Base-by-base conservation (phyloP, 2,113 vertebrate genomes). In the Tragelaphus scriptus region DNA sequence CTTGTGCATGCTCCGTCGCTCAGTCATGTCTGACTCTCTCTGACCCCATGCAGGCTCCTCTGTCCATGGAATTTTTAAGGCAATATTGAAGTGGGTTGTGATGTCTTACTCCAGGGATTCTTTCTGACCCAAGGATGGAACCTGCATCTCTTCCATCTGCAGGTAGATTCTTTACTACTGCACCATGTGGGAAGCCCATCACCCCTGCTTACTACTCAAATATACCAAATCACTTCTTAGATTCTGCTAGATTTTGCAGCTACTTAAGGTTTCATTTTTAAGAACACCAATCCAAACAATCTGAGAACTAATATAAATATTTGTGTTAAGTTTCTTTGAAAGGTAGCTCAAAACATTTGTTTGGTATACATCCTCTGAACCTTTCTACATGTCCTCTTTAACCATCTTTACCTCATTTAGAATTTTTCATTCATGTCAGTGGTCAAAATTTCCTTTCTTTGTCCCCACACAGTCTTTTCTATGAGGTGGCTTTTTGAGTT, bases 261-360 rank as follows among this genome's bases (percentile, higher is more conserved):
- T 89, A 32, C 36, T 84, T 55, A 84, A 13, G 36, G 5, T 75
- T 79, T 85, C 13, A 0, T 40, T 88, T 92, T 87, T 23, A 55
- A 26, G 75, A 90, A 75, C 12, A 36, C 17, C 30, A 82, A 47
- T 79, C n/a, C 36, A 90, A 94, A 85, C 53, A 94, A 40, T 23
- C 2, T 55, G 17, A 49, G 77, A 81, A 75, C 63, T 17, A 88
- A 63, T 79, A 13, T 75, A 71, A 96, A 58, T 71, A 61, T 90
- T 94, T 90, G 80, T 58, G 21, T n/a, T 51, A 85, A 15, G 19
- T 49, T 68, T 90, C 53, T n/a, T 90, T 71, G 36, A 90, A 94
- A 92, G 36, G 30, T n/a, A 93, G n/a, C 40, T 88, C 44, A 85
- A 77, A 68, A 85, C 32, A 7, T 49, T 90, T 51, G 1, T 36